A percentile compares a stretch with the other conserved stretches of the same genome.
phyloP scores from a whole-genome alignment of 2,113 vertebrate species.

The Patagioenas fasciata region DNA sequence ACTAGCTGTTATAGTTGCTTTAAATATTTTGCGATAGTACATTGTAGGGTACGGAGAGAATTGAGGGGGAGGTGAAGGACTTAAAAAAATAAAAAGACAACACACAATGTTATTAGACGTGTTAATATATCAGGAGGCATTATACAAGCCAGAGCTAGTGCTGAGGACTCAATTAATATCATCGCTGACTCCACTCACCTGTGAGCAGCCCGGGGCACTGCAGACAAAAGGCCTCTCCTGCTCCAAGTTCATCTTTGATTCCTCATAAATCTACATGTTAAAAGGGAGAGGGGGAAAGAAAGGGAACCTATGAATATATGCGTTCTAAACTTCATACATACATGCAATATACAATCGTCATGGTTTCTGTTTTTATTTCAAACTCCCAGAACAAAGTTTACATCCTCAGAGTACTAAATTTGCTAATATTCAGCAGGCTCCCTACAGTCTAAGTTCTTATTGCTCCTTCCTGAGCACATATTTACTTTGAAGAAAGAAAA shows the following conservation, averaged over 20 bases:
- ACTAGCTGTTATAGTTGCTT: neutral
- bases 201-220: slow-evolving; percentile 97
- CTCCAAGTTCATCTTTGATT: slow-evolving; percentile 99
- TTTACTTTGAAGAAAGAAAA: slow-evolving; percentile 18
- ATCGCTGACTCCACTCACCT: slow-evolving; percentile 85
- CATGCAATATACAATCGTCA: neutral
- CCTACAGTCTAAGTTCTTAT: neutral
- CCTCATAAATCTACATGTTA: slow-evolving; percentile 92
- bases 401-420: neutral
- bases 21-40: neutral
- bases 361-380: neutral
- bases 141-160: slow-evolving; percentile 40
- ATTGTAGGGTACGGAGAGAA: neutral
- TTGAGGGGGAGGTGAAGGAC: neutral
- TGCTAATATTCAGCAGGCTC: neutral
- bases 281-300: slow-evolving; percentile 60
- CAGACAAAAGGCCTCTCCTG: slow-evolving; percentile 98
- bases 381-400: neutral
- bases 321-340: slow-evolving; percentile 44
- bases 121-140: slow-evolving; percentile 22
- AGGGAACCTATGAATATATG: slow-evolving; percentile 72
- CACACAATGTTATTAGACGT: neutral
- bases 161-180: slow-evolving; percentile 61
- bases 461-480: neutral
- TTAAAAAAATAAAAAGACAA: neutral